Base-by-base conservation (phyloP, 2,888 invertebrate genomes). In the Hoplodrina blanda region DNA sequence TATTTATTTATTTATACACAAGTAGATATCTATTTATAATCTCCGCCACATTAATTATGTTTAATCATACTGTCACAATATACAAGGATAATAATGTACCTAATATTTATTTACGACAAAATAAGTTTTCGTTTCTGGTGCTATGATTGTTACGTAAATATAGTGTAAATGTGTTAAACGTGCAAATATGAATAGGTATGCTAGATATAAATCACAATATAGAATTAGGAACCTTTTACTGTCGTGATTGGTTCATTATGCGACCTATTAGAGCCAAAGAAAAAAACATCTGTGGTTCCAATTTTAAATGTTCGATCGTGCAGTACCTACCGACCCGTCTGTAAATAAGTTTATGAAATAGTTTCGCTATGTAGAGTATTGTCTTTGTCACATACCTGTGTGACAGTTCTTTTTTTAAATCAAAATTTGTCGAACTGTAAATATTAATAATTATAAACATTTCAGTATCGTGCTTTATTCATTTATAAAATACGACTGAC, bases 201-300 rank as follows among this genome's bases (percentile, higher is more conserved):
- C 13, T 68, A 76, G 44, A 71, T 30, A 44, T 54, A 71, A 50
- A 67, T 69, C 55, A 77, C 20, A 78, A 55, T 60, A 68, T 60
- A 68, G 20, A 67, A 44, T 52, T 66, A 73, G 62, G 46, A 53
- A 64, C 19, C 4, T 62, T 55, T 50, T 61, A 30, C 33, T 19
- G n/a, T 67, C 65, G 76, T 67, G 71, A 67, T 30, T 61, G 79
- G 44, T 66, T 79, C 79, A 79, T 81, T 80, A 70, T 62, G 73
- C 50, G 37, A 57, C 10, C 4, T 15, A 49, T 46, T 20, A 25
- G 8, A 61, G 41, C 46, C 17, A 46, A 1, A 46, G 17, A 15
- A 46, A 6, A 46, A 46, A 46, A 4, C 25, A 46, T 46, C 46
- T 46, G 46, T 15, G 6, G 46, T 46, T 46, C 46, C 17, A 15